These are phyloP conservation scores for Chironomus tepperi DNA, from an alignment of 1,140 invertebrate genomes.

Conservation along the genomic window DNA sequence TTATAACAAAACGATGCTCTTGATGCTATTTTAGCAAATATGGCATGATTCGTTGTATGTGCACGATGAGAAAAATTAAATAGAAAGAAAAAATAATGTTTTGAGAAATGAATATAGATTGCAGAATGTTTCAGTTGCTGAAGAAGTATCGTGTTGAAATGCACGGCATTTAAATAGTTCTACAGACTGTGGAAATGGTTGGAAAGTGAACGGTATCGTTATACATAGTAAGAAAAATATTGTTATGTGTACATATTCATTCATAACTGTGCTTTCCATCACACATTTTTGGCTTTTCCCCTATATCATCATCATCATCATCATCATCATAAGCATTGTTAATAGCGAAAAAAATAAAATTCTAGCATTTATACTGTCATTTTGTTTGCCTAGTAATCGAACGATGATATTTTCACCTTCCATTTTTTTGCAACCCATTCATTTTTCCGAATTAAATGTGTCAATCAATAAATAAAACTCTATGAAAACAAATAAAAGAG, in stretches of 20 bases:
- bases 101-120: background rate
- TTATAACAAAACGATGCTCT: no score
- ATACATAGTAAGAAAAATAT: background rate
- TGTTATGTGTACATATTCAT: background rate
- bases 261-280: conserved; percentile 1
- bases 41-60: no score
- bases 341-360: no score
- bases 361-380: background rate
- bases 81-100: no score
- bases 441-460: background rate
- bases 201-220: background rate
- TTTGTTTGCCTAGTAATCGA: background rate
- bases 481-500: background rate
- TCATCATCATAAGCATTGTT: no score
- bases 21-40: no score
- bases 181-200: background rate
- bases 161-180: background rate
- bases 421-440: no score
- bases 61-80: no score
- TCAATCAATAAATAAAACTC: background rate
- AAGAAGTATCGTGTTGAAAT: background rate
- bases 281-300: background rate
- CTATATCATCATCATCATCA: no score
- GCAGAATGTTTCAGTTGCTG: background rate
- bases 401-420: no score